A percentile compares a stretch with the other conserved stretches of the same genome.
Evolutionary conservation across 2,888 invertebrate species (phyloP).

Genomic region (Folsomia candida): DNA sequence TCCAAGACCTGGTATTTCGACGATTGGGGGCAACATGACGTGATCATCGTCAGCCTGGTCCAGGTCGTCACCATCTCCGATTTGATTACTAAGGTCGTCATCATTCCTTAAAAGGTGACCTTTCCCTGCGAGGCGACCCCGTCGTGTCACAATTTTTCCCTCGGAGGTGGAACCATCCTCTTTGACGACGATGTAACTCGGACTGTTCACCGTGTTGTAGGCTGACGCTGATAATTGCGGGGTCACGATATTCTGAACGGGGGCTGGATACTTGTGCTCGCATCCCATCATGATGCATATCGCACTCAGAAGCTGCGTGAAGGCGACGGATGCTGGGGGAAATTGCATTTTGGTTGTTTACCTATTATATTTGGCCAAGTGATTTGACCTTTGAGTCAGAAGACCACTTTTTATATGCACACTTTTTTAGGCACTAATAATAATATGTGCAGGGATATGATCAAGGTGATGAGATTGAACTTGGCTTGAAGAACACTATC

Average conservation of each 20-base stretch:
- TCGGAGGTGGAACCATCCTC: background rate
- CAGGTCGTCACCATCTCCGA: background rate
- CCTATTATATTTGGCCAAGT: too few species aligned
- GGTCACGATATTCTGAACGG: background rate
- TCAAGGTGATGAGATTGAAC: too few species aligned
- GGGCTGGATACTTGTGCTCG: background rate
- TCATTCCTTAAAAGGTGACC: background rate
- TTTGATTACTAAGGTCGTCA: background rate
- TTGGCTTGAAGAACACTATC: too few species aligned
- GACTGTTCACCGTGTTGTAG: background rate
- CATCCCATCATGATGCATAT: background rate
- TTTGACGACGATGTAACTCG: background rate
- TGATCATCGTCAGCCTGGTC: constrained; percentile 5
- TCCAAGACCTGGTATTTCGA: constrained; percentile 22
- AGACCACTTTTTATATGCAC: too few species aligned
- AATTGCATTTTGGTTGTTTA: constrained; percentile 1
- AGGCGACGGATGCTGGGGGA: background rate
- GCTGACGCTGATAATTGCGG: background rate
- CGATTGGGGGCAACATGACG: constrained; percentile 18
- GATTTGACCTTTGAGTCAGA: too few species aligned
- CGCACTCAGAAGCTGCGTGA: background rate
- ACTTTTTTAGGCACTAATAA: too few species aligned
- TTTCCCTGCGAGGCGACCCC: background rate
- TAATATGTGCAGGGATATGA: too few species aligned
- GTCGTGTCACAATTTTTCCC: background rate